Conservation (phyloP, 1,140 invertebrate species). For the Homarus americanus region DNA sequence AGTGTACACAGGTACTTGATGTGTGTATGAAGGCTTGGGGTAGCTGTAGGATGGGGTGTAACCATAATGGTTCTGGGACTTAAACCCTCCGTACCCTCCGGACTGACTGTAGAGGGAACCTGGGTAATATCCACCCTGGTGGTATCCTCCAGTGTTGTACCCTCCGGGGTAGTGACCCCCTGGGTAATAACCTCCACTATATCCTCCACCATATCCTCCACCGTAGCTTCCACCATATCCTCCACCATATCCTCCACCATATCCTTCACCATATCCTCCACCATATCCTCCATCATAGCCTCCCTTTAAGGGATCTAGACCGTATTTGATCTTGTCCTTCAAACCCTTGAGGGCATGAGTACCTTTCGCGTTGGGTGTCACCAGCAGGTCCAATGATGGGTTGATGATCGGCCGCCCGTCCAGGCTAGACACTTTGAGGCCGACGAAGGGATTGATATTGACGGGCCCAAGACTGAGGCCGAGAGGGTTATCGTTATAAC, state of each 20-base stretch:
- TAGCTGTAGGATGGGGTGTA: background rate
- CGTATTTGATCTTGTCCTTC: slow-evolving; percentile 12
- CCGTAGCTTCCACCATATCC: background rate
- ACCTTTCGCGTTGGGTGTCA: slow-evolving; percentile 70
- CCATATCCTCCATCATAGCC: background rate
- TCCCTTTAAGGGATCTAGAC: background rate
- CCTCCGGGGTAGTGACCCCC: background rate
- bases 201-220: too few species aligned
- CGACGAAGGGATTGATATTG: slow-evolving; percentile 70
- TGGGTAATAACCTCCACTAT: background rate
- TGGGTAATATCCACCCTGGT: too few species aligned
- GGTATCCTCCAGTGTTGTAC: background rate
- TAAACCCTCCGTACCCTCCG: background rate
- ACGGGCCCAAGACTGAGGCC: slow-evolving; percentile 68
- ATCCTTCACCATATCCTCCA: background rate
- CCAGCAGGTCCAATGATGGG: slow-evolving; percentile 66
- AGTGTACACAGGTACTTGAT: slow-evolving; percentile 8
- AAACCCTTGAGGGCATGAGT: slow-evolving; percentile 35
- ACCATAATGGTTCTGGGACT: too few species aligned
- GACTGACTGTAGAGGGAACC: background rate
- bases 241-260: slow-evolving; percentile 2
- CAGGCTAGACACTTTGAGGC: slow-evolving; percentile 63
- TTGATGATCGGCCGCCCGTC: slow-evolving; percentile 55
- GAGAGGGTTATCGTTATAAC: slow-evolving; percentile 49
- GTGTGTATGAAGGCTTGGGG: background rate